Evolutionary conservation across 1,140 invertebrate genomes (phyloP), one percentile per base, ranked within the genome.

Genomic region (Lineus longissimus): DNA sequence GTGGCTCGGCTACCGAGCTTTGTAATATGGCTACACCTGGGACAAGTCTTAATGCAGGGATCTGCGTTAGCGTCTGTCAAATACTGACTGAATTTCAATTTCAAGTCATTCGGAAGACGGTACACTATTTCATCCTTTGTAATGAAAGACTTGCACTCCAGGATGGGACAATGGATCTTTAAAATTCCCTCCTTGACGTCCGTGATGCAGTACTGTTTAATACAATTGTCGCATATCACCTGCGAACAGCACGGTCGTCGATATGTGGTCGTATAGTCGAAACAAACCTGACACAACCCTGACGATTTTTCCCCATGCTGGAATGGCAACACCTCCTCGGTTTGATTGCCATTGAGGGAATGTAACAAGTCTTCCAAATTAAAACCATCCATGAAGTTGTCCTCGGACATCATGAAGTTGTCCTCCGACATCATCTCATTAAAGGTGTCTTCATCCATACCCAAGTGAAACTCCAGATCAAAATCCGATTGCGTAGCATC

Each of bases 41-140:
- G 83, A 68, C 83, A 84, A 7, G 82, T 83, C 69, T 82, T 83
- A 0, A 75, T 59, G 29, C 68, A 63, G 0, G 79, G 75, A 69
- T 82, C 76, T 31, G 73, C 68, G 66, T 82, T 83, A 1, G 78
- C 78, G 64, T 78, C 69, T 13, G 79, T 66, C 13, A 84, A 67
- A 62, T 79, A 76, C 55, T 71, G 70, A 57, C 76, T 70, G 66
- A 77, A 84, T 55, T 76, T 76, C 23, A 76, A 71, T 68, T 81
- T 82, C 41, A 72, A 43, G 1, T 73, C 64, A 22, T 59, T 33
- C 4, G 72, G 67, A 6, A 82, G 43, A 19, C 72, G 62, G 15
- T 68, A 70, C 29, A 75, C 63, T 15, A 83, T 76, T 69, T 83
- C 82, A 59, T 81, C 76, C 11, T 75, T 64, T 55, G 80, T 74